These are phyloP conservation scores for Menura novaehollandiae DNA, from an alignment of 2,113 vertebrate genomes.

Conservation along the genomic window DNA sequence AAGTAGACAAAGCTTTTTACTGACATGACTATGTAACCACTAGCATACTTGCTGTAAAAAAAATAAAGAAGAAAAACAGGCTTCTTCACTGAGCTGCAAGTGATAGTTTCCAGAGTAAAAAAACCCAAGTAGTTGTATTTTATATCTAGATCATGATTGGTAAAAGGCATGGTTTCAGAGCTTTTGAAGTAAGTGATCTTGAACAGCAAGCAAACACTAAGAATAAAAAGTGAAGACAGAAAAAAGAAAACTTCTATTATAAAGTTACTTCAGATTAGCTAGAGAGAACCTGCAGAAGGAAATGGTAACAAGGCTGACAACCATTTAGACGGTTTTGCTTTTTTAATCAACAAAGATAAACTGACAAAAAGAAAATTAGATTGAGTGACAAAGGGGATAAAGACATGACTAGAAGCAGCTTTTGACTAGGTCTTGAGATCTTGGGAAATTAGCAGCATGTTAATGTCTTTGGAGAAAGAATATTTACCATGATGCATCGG, in stretches of 20 bases:
- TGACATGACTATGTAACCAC: neutral
- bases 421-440: neutral
- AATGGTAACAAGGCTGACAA: neutral
- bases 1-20: neutral
- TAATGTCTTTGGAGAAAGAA: neutral
- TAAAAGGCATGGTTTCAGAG: neutral
- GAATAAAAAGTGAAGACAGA: neutral
- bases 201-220: neutral
- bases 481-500: slow-evolving; percentile 47
- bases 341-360: neutral
- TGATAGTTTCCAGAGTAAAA: neutral
- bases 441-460: neutral
- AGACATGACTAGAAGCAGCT: neutral
- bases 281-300: neutral
- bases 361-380: neutral
- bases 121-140: neutral
- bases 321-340: neutral
- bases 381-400: neutral
- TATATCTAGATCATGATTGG: neutral
- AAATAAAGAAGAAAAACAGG: neutral
- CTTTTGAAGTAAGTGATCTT: neutral
- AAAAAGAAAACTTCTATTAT: neutral
- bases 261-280: neutral
- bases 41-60: neutral
- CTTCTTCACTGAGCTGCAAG: neutral